These are phyloP conservation scores for Papilio aristodemus DNA, from an alignment of 1,140 invertebrate genomes.

Conservation along the genomic window DNA sequence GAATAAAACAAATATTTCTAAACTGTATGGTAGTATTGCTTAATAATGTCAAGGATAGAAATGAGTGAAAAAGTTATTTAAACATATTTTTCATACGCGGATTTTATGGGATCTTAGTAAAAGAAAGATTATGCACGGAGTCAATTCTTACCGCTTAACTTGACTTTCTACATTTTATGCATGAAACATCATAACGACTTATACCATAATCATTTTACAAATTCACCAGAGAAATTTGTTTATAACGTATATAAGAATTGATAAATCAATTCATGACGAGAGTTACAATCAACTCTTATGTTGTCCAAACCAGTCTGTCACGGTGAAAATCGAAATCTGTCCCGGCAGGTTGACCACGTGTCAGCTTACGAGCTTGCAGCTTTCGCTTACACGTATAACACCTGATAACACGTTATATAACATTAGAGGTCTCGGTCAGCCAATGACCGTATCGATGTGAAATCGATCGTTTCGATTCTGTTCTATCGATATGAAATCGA, in stretches of 20 bases:
- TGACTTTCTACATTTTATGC: slow-evolving; percentile 1
- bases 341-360: slow-evolving; percentile 12
- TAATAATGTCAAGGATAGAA: too few relatives aligned
- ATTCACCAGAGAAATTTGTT: neutral
- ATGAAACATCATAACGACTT: neutral
- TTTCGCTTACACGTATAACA: slow-evolving; percentile 47
- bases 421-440: slow-evolving; percentile 54
- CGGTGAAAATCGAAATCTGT: slow-evolving; percentile 51
- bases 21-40: too few relatives aligned
- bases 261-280: slow-evolving; percentile 1
- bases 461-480: neutral
- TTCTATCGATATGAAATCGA: slow-evolving; percentile 27
- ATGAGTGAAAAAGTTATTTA: too few relatives aligned
- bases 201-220: neutral
- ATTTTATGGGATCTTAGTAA: too few relatives aligned
- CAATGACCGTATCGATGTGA: slow-evolving; percentile 41
- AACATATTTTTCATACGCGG: too few relatives aligned
- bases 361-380: too few relatives aligned
- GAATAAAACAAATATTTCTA: too few relatives aligned
- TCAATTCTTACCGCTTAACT: neutral
- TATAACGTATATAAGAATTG: neutral
- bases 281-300: neutral
- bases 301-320: slow-evolving; percentile 38
- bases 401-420: slow-evolving; percentile 52
- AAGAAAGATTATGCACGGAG: neutral